These are phyloP conservation scores for Hylomyscus alleni DNA, from an alignment of 2,797 vertebrate species.

Conservation along the genomic window DNA sequence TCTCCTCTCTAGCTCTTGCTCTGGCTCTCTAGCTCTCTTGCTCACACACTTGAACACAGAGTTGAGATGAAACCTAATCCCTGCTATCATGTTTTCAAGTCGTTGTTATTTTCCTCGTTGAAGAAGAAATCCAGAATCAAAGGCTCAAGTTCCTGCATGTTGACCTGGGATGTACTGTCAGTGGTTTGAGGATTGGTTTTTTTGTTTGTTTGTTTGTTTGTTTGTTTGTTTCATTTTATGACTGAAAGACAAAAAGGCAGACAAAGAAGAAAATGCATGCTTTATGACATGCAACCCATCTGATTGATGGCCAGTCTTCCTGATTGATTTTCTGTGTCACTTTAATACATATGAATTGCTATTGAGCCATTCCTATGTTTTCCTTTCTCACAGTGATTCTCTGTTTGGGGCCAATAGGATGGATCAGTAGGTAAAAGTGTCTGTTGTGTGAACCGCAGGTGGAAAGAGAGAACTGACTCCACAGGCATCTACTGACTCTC, in stretches of 20 bases:
- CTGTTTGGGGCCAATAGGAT: background rate
- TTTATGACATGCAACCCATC: background rate
- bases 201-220: too few relatives aligned
- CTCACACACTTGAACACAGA: background rate
- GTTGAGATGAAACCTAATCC: background rate
- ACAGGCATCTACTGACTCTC: background rate
- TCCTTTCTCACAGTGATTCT: background rate
- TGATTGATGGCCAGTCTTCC: background rate
- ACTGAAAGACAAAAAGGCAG: background rate
- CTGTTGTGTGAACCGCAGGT: background rate
- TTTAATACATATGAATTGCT: background rate
- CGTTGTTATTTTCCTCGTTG: background rate
- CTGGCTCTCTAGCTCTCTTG: too few relatives aligned
- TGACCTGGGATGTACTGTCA: background rate
- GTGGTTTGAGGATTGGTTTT: background rate
- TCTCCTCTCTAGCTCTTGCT: too few relatives aligned
- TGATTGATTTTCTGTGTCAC: conserved; percentile 69
- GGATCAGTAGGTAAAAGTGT: background rate
- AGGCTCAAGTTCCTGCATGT: background rate
- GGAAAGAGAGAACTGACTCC: background rate
- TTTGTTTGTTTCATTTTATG: background rate
- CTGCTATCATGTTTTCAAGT: background rate
- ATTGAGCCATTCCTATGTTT: background rate
- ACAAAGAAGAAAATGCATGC: background rate
- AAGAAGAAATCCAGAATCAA: background rate